Percentiles rank a stretch among this genome's conserved stretches.
These are phyloP conservation scores for Oreochromis tanganicae DNA, from an alignment of 2,113 vertebrate species.

Conservation along the genomic window DNA sequence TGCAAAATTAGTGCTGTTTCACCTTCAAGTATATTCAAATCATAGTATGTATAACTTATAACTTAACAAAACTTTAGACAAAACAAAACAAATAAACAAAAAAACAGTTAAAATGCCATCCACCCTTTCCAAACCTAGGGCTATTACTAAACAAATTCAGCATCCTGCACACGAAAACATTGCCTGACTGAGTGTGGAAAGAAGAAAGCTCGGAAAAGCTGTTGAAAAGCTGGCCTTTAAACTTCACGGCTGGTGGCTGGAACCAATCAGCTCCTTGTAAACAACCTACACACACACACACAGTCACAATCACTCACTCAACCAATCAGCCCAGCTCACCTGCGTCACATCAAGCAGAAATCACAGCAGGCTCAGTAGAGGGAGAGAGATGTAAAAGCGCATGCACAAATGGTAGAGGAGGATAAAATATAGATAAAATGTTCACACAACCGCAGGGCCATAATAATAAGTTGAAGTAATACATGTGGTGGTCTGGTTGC, in stretches of 20 bases:
- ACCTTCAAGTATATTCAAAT: not conserved
- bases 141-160: not conserved
- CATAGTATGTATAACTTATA: not conserved
- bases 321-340: not conserved
- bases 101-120: not conserved
- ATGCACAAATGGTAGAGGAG: not conserved
- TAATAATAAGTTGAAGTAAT: not conserved
- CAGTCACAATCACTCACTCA: not conserved
- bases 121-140: not conserved
- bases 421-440: not conserved
- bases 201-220: not conserved
- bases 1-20: not conserved
- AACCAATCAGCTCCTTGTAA: not conserved
- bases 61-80: not conserved
- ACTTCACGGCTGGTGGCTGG: not conserved
- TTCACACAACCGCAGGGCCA: not conserved
- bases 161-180: not conserved
- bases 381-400: fast-evolving
- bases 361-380: not conserved
- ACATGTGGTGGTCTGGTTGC: not conserved
- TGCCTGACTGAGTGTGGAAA: not conserved
- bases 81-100: not conserved
- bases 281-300: not conserved
- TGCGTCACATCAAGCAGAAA: not conserved
- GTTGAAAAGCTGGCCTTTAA: not conserved